Evolutionary conservation across 37 sponge, comb jelly and placozoan genomes (phyloP), one percentile per base, ranked within the genome.

Genomic region (Chondrosia reniformis): DNA sequence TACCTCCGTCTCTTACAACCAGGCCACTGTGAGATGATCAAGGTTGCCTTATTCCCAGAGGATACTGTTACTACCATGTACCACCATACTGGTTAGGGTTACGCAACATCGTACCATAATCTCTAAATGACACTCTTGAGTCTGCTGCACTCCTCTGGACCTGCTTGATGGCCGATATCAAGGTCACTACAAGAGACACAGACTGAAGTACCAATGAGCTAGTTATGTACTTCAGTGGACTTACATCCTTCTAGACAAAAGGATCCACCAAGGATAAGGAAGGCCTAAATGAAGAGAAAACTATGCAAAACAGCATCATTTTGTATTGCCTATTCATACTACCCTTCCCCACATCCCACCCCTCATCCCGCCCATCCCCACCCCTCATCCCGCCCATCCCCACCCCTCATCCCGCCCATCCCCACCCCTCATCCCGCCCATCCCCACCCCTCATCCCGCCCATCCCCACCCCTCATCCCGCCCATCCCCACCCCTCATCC

Each of bases 211-310:
- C 34, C 54, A 31, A 25, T 54, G 22, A 34, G 22, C 43, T 59
- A 59, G 30, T 19, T 59, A 59, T 59, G 61, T 59, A 59, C 22
- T 25, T 13, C n/a, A 25, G 28, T 59, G 1, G 28, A 75, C 86
- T 83, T 66, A 92, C 96, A 75, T 76, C 84, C 87, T 79, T 94
- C 97, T 17, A 94, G 83, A 0, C 91, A 19, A 21, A 86, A 46
- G 34, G 95, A 97, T 34, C 91, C 97, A 36, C 69, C 86, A 25
- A 96, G 73, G 17, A 96, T 89, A 49, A 81, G 56, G 49, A 93
- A 87, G 0, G 94, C 97, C 94, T 94, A 33, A 4, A 46, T 10
- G 45, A 22, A 75, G 4, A 5, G 4, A 74, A 25, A 9, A 45
- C 3, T 6, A 74, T 6, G 28, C 46, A 46, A 74, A 22, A 45